phyloP scores from a whole-genome alignment of 1,140 invertebrate genomes.

The Eupristina koningsbergeri region DNA sequence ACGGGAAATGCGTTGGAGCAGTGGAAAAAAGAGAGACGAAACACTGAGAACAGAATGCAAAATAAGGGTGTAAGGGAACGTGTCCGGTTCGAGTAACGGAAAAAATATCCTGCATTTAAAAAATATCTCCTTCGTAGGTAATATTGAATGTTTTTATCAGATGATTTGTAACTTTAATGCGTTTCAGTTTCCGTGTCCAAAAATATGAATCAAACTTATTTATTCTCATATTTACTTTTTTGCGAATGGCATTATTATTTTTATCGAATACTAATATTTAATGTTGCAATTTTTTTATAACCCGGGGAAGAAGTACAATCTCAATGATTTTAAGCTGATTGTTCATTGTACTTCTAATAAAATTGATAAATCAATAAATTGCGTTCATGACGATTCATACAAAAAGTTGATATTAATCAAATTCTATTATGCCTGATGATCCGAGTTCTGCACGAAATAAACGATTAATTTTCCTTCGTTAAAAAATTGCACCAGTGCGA shows the following conservation, averaged over 20 bases:
- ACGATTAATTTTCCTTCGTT: constrained; percentile 4
- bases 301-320: too few species aligned
- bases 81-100: neutral
- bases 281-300: too few species aligned
- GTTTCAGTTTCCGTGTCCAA: too few species aligned
- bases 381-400: neutral
- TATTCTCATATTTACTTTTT: too few species aligned
- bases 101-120: neutral
- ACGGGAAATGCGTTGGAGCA: constrained; percentile 53
- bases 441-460: neutral
- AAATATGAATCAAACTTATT: too few species aligned
- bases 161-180: too few species aligned
- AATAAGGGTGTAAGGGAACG: neutral
- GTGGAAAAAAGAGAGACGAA: neutral
- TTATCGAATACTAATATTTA: too few species aligned
- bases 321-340: too few species aligned
- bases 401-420: neutral
- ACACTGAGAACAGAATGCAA: neutral
- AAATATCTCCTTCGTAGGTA: neutral
- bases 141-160: too few species aligned
- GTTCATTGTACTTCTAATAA: too few species aligned
- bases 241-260: too few species aligned
- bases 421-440: neutral
- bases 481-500: constrained; percentile 6
- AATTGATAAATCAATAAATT: too few species aligned